Base-by-base conservation (phyloP, 2,797 vertebrate species). In the Phrynocephalus vlangalii region DNA sequence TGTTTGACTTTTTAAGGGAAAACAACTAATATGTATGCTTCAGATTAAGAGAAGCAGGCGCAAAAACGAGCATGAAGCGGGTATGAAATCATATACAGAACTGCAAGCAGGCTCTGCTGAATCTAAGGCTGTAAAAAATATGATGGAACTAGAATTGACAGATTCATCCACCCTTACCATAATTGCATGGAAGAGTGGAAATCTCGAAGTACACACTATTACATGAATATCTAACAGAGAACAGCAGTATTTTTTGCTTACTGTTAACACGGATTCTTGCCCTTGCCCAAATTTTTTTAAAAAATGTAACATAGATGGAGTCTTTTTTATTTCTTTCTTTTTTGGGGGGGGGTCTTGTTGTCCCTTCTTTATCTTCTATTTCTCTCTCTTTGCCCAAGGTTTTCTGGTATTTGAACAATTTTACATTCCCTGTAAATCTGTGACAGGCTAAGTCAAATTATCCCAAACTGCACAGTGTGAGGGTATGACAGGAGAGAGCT, bases 361-460 rank as follows among this genome's bases (percentile, higher is more conserved):
- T 38, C 33, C 52, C 1, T 56, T 10, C 87, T 76, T 24, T 56
- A 10, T 90, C 91, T 89, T 90, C 67, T 72, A 73, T 33, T 82
- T 76, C 20, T 78, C 79, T n/a, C 90, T 92, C 91, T 91, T 56
- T 92, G 68, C 44, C 52, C 91, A 90, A 90, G 70, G 8, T 90
- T 91, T 90, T 38, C 82, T 83, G 6, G 44, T 18, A n/a, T 83
- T 86, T 85, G 70, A 93, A 86, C 89, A 86, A 84, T 92, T 92
- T 93, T 93, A 93, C 93, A 92, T 78, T 92, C 90, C 82, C 91
- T 75, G 44, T 91, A 91, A 94, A 94, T 91, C 90, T 91, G 86
- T 86, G 81, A 82, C 82, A 91, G 83, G 50, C 70, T 90, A 89
- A 93, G 83, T 79, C 26, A 93, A 92, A 94, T 92, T 79, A 91